Conservation (phyloP, 2,113 vertebrate genomes). For the Notiomystis cincta region DNA sequence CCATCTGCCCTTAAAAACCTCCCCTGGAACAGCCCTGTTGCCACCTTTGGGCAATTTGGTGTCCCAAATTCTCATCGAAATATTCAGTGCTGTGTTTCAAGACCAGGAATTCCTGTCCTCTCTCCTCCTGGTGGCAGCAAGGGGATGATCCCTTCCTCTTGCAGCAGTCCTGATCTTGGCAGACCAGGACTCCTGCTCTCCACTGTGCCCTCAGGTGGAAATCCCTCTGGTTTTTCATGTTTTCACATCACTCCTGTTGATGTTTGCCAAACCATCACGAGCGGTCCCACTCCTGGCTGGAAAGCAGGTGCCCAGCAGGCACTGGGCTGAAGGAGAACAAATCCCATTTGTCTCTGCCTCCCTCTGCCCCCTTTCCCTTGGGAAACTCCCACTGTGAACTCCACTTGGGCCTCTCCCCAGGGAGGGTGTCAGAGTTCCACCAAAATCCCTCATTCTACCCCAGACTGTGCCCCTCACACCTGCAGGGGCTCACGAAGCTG, state of each 20-base stretch:
- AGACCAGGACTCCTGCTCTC: neutral
- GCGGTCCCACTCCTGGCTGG: neutral
- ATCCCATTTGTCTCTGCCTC: neutral
- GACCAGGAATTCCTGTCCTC: neutral
- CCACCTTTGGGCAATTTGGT: neutral
- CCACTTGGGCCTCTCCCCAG: neutral
- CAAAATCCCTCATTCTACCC: rapidly evolving
- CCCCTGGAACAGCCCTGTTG: neutral
- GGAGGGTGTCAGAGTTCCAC: neutral
- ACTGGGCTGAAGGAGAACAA: neutral
- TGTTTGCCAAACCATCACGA: neutral
- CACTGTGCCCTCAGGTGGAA: neutral
- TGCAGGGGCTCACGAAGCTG: neutral
- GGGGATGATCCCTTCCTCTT: neutral
- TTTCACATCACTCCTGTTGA: neutral
- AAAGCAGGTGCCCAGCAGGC: neutral
- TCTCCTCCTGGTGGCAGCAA: rapidly evolving
- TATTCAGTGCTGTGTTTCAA: neutral
- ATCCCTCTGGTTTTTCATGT: neutral
- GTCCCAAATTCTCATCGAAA: neutral
- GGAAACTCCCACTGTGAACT: rapidly evolving
- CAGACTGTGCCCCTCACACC: rapidly evolving
- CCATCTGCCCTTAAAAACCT: neutral
- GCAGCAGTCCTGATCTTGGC: rapidly evolving
- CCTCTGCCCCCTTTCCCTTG: neutral